These are phyloP conservation scores for Hedya salicella DNA, from an alignment of 2,888 invertebrate species.

Conservation along the genomic window DNA sequence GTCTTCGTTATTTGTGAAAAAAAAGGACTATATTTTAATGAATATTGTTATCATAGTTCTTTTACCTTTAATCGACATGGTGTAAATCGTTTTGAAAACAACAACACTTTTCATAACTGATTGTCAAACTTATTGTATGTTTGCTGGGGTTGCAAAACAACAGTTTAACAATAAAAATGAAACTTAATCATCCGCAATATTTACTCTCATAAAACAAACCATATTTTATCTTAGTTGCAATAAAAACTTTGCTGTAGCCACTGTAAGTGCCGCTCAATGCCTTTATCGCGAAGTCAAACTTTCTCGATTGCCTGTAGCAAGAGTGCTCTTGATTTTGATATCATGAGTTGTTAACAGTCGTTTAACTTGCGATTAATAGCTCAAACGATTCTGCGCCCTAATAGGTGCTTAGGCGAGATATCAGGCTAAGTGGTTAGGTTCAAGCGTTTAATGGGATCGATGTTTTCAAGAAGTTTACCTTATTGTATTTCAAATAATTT, in stretches of 20 bases:
- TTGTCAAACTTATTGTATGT: neutral
- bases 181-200: constrained; percentile 23
- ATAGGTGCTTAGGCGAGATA: constrained; percentile 29
- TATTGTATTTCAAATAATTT: neutral
- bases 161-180: constrained; percentile 13
- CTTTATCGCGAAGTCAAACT: constrained; percentile 40
- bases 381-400: constrained; percentile 40
- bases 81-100: too few species aligned
- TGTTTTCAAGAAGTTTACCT: neutral
- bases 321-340: constrained; percentile 49
- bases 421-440: constrained; percentile 23
- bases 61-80: too few species aligned
- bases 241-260: constrained; percentile 39
- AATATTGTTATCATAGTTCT: too few species aligned
- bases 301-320: constrained; percentile 40
- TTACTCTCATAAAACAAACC: constrained; percentile 34
- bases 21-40: too few species aligned
- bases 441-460: neutral
- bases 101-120: too few species aligned
- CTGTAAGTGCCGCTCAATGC: constrained; percentile 38
- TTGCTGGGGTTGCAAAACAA: too few species aligned
- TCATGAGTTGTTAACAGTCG: constrained; percentile 48
- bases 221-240: constrained; percentile 41
- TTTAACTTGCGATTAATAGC: constrained; percentile 43
- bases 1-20: neutral